A percentile compares a stretch with the other conserved stretches of the same genome.
phyloP scores from a whole-genome alignment of 2,797 vertebrate species.

The Choloepus didactylus region DNA sequence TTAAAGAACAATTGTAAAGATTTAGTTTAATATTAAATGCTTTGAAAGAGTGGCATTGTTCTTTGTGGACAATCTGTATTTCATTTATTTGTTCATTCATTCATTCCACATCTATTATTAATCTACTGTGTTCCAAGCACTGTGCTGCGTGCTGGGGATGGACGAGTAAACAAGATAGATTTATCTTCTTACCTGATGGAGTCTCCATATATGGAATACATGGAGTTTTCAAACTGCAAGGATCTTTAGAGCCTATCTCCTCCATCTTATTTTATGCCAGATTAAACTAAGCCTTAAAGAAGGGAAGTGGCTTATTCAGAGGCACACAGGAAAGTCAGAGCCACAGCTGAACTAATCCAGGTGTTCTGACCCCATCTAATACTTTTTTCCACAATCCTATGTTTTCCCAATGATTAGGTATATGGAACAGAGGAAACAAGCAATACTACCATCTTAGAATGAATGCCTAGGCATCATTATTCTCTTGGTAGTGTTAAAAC shows the following conservation, averaged over 20 bases:
- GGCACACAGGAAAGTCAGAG: conserved; percentile 44
- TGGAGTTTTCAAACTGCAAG: conserved; percentile 1
- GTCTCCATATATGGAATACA: conserved; percentile 25
- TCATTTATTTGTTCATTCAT: conserved; percentile 2
- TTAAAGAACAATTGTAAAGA: neutral
- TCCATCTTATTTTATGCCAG: conserved; percentile 20
- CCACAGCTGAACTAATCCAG: conserved; percentile 32
- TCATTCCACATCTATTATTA: conserved; percentile 56
- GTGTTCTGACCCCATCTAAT: neutral
- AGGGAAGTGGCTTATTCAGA: conserved; percentile 38
- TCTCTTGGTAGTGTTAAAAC: conserved; percentile 54
- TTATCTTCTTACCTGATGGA: neutral
- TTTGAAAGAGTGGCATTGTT: conserved; percentile 56
- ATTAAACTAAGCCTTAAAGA: conserved; percentile 40
- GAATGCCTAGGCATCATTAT: neutral
- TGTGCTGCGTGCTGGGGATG: conserved; percentile 58
- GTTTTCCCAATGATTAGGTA: neutral
- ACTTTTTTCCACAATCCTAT: neutral
- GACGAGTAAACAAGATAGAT: neutral
- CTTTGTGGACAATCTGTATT: conserved; percentile 39
- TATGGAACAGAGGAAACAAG: neutral
- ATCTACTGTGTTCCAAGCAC: conserved; percentile 48
- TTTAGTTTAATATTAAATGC: conserved; percentile 54
- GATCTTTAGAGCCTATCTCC: conserved; percentile 43
- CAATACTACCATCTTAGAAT: neutral